These are phyloP conservation scores for Patella caerulea DNA, from an alignment of 2,888 invertebrate genomes.

Conservation along the genomic window DNA sequence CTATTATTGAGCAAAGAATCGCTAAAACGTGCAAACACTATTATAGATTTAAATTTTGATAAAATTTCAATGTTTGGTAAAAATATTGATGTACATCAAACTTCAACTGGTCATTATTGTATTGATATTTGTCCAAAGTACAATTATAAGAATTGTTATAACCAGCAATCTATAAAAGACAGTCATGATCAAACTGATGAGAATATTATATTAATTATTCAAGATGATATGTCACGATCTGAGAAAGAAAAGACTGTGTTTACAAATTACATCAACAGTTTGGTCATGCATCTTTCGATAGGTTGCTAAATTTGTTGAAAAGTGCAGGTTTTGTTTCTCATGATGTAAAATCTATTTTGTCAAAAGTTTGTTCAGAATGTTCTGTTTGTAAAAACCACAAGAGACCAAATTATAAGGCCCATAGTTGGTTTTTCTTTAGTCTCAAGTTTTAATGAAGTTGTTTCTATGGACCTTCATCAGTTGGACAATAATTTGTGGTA, in stretches of 20 bases:
- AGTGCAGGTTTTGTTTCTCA: conserved; percentile 31
- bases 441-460: conserved; percentile 9
- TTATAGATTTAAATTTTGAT: conserved; percentile 21
- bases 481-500: conserved; percentile 11
- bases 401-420: conserved; percentile 15
- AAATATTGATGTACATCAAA: conserved; percentile 16
- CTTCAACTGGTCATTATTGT: too few species aligned
- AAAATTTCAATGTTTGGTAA: too few species aligned
- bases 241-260: conserved; percentile 20
- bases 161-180: too few species aligned
- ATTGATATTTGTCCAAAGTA: too few species aligned
- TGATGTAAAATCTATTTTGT: conserved; percentile 24
- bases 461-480: too few species aligned
- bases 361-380: conserved; percentile 25
- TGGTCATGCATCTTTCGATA: conserved; percentile 38
- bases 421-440: too few species aligned
- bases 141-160: too few species aligned
- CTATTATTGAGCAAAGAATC: conserved; percentile 28
- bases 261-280: conserved; percentile 41
- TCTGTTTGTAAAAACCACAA: conserved; percentile 18
- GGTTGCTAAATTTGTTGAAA: conserved; percentile 31
- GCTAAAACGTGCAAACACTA: conserved; percentile 23
- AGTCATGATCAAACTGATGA: too few species aligned
- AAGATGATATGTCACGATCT: too few species aligned
- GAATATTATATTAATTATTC: too few species aligned